Conservation (phyloP, 1,140 invertebrate genomes). For the Brachionus calyciflorus region DNA sequence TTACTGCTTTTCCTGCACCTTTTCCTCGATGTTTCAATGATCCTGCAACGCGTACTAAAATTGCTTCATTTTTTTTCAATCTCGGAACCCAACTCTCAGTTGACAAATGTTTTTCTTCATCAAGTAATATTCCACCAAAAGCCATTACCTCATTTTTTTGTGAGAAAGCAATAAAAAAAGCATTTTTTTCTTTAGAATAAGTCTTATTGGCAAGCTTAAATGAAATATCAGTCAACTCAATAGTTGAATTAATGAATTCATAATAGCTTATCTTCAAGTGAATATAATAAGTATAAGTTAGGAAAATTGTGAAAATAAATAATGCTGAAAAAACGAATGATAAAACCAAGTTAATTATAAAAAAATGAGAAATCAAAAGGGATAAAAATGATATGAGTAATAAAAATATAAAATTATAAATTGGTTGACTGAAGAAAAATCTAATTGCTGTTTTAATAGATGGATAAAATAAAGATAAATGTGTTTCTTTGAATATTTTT, state of each 20-base stretch:
- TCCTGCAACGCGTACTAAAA: background rate
- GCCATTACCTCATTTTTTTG: background rate
- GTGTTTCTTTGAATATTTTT: background rate
- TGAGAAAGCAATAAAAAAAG: background rate
- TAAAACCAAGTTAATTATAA: background rate
- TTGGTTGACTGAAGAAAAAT: background rate
- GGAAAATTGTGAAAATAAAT: background rate
- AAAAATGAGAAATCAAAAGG: background rate
- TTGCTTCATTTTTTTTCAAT: background rate
- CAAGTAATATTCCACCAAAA: background rate
- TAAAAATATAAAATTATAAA: background rate
- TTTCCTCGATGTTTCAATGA: background rate
- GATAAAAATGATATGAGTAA: background rate
- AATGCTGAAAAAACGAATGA: background rate
- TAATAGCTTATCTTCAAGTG: background rate
- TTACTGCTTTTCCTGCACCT: background rate
- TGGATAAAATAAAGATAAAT: background rate
- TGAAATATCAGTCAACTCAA: background rate
- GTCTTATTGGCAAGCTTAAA: background rate
- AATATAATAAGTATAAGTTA: background rate
- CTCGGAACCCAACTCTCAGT: background rate
- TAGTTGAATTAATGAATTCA: background rate
- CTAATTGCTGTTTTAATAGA: background rate
- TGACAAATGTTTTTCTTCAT: background rate
- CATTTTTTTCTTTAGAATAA: conserved; percentile 6